Evolutionary conservation across 2,888 invertebrate genomes (phyloP).

Genomic region (Synanthedon andrenaeformis): DNA sequence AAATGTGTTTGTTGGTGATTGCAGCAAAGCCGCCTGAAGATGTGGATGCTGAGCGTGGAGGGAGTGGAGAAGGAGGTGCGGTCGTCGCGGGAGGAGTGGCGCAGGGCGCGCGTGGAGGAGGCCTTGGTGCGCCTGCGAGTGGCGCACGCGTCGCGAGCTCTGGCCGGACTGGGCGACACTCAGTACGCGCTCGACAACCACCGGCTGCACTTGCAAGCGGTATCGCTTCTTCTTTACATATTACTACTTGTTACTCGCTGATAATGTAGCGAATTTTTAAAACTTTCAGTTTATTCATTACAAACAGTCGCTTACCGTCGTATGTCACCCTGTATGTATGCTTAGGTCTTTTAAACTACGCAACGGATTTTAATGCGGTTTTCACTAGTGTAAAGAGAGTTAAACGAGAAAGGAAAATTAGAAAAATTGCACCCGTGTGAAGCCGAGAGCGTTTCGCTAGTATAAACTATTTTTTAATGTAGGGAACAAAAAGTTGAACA

Average conservation of each 20-base stretch:
- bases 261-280: background rate
- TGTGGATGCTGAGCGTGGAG: constrained; percentile 43
- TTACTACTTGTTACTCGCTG: background rate
- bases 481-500: too few species aligned
- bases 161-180: constrained; percentile 72
- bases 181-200: constrained; percentile 78
- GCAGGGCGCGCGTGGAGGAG: constrained; percentile 61
- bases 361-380: too few species aligned
- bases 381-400: too few species aligned
- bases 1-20: background rate
- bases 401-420: too few species aligned
- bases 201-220: constrained; percentile 77
- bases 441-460: too few species aligned
- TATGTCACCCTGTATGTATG: too few species aligned
- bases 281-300: too few species aligned
- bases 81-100: constrained; percentile 30
- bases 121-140: constrained; percentile 77
- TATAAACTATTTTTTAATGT: too few species aligned
- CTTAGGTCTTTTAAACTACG: too few species aligned
- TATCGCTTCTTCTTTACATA: constrained; percentile 29
- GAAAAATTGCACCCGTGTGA: too few species aligned
- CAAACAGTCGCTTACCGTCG: too few species aligned
- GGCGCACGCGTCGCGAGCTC: constrained; percentile 74
- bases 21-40: constrained; percentile 50
- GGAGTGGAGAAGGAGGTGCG: constrained; percentile 46